Conservation (phyloP, 2,888 invertebrate genomes). For the Urechis unicinctus region DNA sequence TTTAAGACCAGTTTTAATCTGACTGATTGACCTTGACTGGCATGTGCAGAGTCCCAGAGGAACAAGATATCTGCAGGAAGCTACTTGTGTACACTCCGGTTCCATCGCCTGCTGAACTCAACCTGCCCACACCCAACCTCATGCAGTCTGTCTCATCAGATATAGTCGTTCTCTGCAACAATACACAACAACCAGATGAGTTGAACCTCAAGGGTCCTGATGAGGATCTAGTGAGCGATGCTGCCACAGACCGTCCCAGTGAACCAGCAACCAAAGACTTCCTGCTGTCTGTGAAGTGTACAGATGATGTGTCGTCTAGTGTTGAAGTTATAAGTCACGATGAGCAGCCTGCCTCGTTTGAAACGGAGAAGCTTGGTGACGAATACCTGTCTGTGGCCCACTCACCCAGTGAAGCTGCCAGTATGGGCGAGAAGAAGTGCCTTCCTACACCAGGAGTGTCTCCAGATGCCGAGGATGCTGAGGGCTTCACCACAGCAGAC, state of each 20-base stretch:
- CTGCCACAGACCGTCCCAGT: too few species aligned
- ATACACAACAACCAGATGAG: background rate
- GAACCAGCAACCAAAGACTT: background rate
- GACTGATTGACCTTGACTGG: too few species aligned
- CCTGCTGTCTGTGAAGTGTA: too few species aligned
- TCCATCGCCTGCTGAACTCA: too few species aligned
- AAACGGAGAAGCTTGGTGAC: background rate
- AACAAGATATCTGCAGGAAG: background rate
- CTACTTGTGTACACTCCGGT: background rate
- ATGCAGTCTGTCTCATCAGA: background rate
- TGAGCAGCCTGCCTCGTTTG: background rate
- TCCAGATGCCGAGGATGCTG: conserved; percentile 17
- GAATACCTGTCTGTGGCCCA: too few species aligned
- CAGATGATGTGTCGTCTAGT: too few species aligned
- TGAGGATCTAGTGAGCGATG: too few species aligned
- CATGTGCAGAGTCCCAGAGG: background rate
- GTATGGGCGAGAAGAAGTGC: background rate
- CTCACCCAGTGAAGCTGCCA: background rate
- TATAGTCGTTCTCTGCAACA: background rate
- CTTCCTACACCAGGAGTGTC: background rate
- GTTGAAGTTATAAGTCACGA: background rate
- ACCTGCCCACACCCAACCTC: background rate
- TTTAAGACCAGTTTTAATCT: too few species aligned
- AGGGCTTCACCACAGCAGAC: conserved; percentile 72
- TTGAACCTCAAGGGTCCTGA: background rate